These are phyloP conservation scores for Spialia ferax DNA, from an alignment of 2,888 invertebrate genomes.

Conservation along the genomic window DNA sequence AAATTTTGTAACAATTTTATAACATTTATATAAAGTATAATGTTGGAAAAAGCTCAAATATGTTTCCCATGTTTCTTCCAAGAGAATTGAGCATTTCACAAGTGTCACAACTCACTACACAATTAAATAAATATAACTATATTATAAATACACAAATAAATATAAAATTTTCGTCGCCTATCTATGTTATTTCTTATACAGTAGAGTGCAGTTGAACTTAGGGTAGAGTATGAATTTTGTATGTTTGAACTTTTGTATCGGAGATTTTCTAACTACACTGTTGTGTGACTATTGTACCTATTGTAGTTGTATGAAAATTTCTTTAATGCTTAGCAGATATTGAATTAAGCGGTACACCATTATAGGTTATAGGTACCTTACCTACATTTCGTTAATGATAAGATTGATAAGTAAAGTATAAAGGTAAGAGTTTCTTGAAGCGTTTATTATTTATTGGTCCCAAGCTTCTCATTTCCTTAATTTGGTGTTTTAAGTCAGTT, in stretches of 20 bases:
- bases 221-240: slow-evolving; percentile 29
- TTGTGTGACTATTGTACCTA: slow-evolving; percentile 1
- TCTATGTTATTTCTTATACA: background rate
- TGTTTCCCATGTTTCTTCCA: background rate
- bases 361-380: no score
- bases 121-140: slow-evolving; percentile 12
- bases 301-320: background rate
- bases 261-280: slow-evolving; percentile 14
- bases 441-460: no score
- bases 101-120: background rate
- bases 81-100: slow-evolving; percentile 13
- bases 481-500: no score
- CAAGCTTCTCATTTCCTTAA: no score
- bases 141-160: no score
- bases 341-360: background rate
- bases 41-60: no score
- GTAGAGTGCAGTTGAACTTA: slow-evolving; percentile 5
- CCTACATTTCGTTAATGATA: no score
- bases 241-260: slow-evolving; percentile 34
- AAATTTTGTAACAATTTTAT: slow-evolving; percentile 8
- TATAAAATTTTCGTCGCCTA: no score
- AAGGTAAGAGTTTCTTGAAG: no score
- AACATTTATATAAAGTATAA: background rate
- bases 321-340: background rate
- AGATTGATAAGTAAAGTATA: no score